These are phyloP conservation scores for Sandelia bainsii DNA, from an alignment of 2,797 vertebrate species.

Conservation along the genomic window DNA sequence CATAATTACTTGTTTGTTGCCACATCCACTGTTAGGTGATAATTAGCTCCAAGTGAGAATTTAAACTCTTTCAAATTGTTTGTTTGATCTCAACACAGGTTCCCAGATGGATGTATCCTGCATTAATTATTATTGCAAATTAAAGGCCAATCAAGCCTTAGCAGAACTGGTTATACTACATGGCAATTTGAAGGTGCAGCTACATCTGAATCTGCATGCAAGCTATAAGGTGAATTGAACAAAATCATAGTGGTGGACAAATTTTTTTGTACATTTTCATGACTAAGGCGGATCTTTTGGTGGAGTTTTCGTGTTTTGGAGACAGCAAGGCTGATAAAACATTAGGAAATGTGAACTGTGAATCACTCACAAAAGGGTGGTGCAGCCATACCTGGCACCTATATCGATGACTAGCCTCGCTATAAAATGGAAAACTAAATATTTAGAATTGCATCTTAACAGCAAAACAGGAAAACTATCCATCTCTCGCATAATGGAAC, in stretches of 20 bases:
- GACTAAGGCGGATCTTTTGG: constrained; percentile 19
- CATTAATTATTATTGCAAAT: constrained; percentile 89
- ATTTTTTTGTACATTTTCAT: constrained; percentile 33
- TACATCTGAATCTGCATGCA: not conserved
- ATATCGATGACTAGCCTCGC: constrained; percentile 81
- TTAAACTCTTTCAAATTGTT: constrained; percentile 85
- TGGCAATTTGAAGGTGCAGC: not conserved
- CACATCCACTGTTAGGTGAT: constrained; percentile 92
- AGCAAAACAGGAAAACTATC: constrained; percentile 89
- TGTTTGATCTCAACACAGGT: constrained; percentile 90
- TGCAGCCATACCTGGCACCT: constrained; percentile 75
- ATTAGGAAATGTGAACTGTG: constrained; percentile 36
- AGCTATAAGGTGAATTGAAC: not conserved
- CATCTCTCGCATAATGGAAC: constrained; percentile 81
- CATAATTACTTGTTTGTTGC: constrained; percentile 90
- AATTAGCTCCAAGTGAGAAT: constrained; percentile 89
- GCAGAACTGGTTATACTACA: constrained; percentile 32
- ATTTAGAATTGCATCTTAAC: constrained; percentile 83
- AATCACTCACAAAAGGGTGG: constrained; percentile 48
- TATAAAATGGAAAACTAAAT: constrained; percentile 86
- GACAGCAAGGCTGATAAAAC: constrained; percentile 41
- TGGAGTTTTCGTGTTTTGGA: constrained; percentile 47
- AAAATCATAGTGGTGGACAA: constrained; percentile 3
- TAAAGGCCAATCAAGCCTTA: constrained; percentile 69
- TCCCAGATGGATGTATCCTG: constrained; percentile 87